Evolutionary conservation across 1,140 invertebrate species (phyloP).

Genomic region (Nylanderia fulva): DNA sequence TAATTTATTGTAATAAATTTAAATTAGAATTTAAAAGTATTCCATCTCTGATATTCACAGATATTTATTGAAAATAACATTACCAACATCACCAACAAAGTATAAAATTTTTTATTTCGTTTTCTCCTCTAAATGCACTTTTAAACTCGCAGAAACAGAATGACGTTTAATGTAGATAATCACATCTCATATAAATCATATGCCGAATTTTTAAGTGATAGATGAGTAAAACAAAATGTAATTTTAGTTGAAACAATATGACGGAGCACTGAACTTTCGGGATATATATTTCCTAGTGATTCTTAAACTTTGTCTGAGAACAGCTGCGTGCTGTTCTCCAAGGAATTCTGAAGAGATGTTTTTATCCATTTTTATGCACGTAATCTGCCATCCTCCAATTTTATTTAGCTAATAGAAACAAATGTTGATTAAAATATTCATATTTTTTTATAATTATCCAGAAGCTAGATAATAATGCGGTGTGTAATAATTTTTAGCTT

Average conservation of each 20-base stretch:
- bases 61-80: not conserved
- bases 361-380: constrained; percentile 7
- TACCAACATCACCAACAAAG: not conserved
- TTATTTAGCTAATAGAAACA: not conserved
- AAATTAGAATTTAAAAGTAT: not conserved
- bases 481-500: not conserved
- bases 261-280: constrained; percentile 31
- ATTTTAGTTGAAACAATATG: constrained; percentile 38
- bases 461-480: not conserved
- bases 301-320: constrained; percentile 42
- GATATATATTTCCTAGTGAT: constrained; percentile 47
- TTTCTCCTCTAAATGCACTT: not conserved
- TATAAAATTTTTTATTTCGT: too few species aligned
- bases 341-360: not conserved
- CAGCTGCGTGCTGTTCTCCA: not conserved
- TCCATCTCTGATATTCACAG: not conserved
- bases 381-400: not conserved
- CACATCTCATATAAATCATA: not conserved
- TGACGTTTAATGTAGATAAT: not conserved
- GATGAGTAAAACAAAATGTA: constrained; percentile 42
- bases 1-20: constrained; percentile 21
- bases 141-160: constrained; percentile 19
- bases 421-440: not conserved
- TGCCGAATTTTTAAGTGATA: constrained; percentile 23
- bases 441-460: constrained; percentile 24